Evolutionary conservation across 2,113 vertebrate species (phyloP).

Genomic region (Myrmecobius fasciatus): DNA sequence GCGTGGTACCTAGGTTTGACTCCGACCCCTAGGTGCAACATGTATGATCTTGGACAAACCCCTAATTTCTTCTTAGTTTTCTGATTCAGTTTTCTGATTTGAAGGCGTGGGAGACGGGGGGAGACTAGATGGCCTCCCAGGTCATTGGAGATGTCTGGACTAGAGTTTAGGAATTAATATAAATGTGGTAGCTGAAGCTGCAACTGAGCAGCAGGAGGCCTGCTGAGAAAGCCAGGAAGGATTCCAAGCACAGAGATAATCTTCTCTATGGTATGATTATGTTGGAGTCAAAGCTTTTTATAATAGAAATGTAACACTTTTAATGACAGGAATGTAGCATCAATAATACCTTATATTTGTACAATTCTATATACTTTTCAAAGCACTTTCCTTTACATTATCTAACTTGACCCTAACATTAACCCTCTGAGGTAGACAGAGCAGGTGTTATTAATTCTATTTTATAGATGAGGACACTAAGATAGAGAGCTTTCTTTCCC

Average conservation of each 20-base stretch:
- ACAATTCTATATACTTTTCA: neutral
- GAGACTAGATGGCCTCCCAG: neutral
- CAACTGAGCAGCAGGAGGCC: neutral
- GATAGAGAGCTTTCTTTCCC: neutral
- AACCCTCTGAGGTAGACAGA: neutral
- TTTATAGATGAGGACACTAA: neutral
- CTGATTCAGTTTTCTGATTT: neutral
- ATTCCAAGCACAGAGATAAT: neutral
- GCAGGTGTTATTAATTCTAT: neutral
- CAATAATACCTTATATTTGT: neutral
- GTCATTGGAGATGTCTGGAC: neutral
- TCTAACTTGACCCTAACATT: neutral
- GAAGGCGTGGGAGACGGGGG: neutral
- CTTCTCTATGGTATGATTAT: neutral
- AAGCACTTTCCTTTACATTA: neutral
- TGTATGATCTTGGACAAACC: neutral
- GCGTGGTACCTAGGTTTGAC: neutral
- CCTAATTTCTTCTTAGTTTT: neutral
- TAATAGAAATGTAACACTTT: neutral
- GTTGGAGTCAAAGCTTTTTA: neutral
- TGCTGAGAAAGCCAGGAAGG: neutral
- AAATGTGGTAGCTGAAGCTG: neutral
- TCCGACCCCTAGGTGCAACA: neutral
- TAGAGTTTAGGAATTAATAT: neutral
- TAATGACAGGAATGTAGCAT: neutral